phyloP scores from a whole-genome alignment of 2,888 invertebrate species.

The Tolmerus cingulatus region DNA sequence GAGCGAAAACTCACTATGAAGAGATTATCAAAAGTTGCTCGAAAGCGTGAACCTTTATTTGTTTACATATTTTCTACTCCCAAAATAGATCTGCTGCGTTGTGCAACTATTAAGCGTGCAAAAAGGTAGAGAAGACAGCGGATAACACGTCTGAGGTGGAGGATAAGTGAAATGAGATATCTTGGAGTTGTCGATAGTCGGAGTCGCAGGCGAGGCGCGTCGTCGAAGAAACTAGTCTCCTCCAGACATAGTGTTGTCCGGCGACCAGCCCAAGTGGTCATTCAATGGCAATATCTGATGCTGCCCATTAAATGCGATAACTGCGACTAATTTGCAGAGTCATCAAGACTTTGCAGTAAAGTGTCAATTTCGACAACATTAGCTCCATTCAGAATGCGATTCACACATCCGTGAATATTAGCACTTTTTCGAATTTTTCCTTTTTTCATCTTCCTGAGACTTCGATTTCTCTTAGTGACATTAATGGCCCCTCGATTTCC shows the following conservation, averaged over 20 bases:
- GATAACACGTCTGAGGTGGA: not conserved
- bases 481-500: conserved; percentile 3
- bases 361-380: conserved; percentile 43
- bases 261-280: not conserved
- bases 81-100: not conserved
- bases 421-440: conserved; percentile 3
- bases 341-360: conserved; percentile 40
- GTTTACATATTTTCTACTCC: not conserved
- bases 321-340: conserved; percentile 41
- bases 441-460: not conserved
- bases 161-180: conserved; percentile 21
- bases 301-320: conserved; percentile 27
- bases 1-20: not conserved
- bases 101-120: not conserved
- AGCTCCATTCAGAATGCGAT: conserved; percentile 33
- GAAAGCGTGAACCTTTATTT: not conserved
- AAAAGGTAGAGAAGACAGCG: not conserved
- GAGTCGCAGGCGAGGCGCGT: not conserved
- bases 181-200: not conserved
- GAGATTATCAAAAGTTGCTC: not conserved
- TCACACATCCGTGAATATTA: conserved; percentile 21
- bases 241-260: not conserved
- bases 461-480: conserved; percentile 18
- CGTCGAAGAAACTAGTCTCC: not conserved
- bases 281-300: conserved; percentile 20